Conservation (phyloP, 2,797 vertebrate genomes). For the Channa striata region DNA sequence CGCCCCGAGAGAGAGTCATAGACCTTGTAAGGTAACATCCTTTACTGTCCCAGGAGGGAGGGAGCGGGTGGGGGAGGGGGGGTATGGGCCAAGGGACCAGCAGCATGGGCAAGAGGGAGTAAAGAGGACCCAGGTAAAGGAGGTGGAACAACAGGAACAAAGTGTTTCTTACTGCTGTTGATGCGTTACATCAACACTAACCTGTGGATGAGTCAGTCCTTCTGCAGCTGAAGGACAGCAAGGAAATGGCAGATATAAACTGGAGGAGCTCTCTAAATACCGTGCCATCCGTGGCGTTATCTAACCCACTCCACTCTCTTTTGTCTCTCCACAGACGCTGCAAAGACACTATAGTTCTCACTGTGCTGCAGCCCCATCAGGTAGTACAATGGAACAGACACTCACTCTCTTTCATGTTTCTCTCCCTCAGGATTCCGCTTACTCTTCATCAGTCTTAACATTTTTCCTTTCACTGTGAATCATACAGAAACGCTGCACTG, state of each 20-base stretch:
- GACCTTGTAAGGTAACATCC: conserved; percentile 98
- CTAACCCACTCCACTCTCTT: conserved; percentile 74
- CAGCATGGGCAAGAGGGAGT: conserved; percentile 28
- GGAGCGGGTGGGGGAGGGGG: conserved; percentile 56
- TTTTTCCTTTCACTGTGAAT: conserved; percentile 45
- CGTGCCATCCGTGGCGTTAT: conserved; percentile 63
- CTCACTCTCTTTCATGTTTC: conserved; percentile 56
- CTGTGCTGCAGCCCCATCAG: conserved; percentile 96
- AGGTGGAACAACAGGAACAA: conserved; percentile 48
- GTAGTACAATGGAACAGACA: conserved; percentile 81
- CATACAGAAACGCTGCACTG: conserved; percentile 24
- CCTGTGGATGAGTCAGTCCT: conserved; percentile 65
- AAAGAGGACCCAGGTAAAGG: conserved; percentile 44
- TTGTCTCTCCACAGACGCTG: conserved; percentile 88
- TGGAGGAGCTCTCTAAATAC: conserved; percentile 65
- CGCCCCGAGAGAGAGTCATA: conserved; percentile 96
- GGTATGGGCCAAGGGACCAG: conserved; percentile 42
- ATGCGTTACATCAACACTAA: conserved; percentile 60
- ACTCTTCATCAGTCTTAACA: conserved; percentile 46
- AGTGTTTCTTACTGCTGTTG: conserved; percentile 41
- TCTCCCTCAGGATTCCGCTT: conserved; percentile 48
- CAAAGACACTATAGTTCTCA: conserved; percentile 94
- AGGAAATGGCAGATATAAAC: conserved; percentile 68
- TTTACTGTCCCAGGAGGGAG: conserved; percentile 87
- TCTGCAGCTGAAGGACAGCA: conserved; percentile 63